Conservation (phyloP, 1,140 invertebrate genomes). For the Mactra quadrangularis region DNA sequence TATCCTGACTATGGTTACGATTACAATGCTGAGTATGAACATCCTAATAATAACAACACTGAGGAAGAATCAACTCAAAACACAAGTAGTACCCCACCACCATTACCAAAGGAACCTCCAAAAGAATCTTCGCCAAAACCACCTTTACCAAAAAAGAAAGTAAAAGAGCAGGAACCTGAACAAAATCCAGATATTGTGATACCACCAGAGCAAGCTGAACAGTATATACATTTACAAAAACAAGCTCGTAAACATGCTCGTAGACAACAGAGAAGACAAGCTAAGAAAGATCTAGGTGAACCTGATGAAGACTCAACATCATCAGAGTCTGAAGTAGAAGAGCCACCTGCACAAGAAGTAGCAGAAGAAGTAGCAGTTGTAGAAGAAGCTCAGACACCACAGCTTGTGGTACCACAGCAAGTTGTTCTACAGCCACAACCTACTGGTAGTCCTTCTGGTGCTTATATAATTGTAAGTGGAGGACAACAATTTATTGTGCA, state of each 20-base stretch:
- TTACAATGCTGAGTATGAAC: constrained; percentile 28
- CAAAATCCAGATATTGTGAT: constrained; percentile 60
- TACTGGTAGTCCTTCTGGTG: constrained; percentile 51
- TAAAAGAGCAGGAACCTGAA: constrained; percentile 57
- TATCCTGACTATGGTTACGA: constrained; percentile 58
- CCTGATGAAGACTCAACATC: constrained; percentile 57
- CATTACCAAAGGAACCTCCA: constrained; percentile 49
- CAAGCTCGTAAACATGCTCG: constrained; percentile 63
- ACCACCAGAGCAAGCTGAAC: constrained; percentile 64
- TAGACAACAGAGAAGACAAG: constrained; percentile 55
- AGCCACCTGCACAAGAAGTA: constrained; percentile 25
- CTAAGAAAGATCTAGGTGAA: constrained; percentile 54
- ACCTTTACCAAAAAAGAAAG: constrained; percentile 36
- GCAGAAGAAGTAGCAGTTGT: constrained; percentile 17
- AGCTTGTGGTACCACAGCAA: constrained; percentile 48
- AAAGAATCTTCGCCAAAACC: constrained; percentile 53
- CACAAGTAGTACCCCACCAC: constrained; percentile 43
- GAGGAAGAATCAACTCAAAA: constrained; percentile 28
- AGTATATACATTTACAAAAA: constrained; percentile 65
- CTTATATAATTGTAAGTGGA: constrained; percentile 40
- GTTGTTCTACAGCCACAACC: constrained; percentile 59
- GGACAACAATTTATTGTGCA: constrained; percentile 52
- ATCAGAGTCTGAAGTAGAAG: constrained; percentile 55
- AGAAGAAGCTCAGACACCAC: constrained; percentile 11
- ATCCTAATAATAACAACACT: neutral